Base-by-base conservation (phyloP, 2,888 invertebrate species). In the Gerosis bhagava region DNA sequence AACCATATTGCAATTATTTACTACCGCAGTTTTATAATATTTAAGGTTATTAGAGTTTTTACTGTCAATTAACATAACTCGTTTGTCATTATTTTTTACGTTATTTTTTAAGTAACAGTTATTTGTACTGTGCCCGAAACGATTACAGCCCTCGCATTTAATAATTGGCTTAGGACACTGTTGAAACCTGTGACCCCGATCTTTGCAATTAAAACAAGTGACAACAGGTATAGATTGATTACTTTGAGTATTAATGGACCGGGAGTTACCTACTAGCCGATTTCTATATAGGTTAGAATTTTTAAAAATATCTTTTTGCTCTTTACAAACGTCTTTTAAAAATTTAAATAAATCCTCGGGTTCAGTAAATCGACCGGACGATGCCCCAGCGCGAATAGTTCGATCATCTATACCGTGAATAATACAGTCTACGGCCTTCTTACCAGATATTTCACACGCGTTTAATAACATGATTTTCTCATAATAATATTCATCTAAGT, bases 381-480 rank as follows among this genome's bases (percentile, higher is more conserved):
- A 39, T 5, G 54, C 54, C 28, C 48, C 26, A 5, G 47, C 44
- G 5, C 31, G 36, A 8, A 54, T 43, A 12, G 29, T 50, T n/a
- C 44, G 22, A 32, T 54, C 49, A 11, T 50, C 50, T 7, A 52
- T 40, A 3, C 54, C 42, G 13, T 44, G 41, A 10, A 49, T 51
- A 0, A 53, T 2, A 17, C 53, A 53, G 26, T 55, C 51, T 11
- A 54, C 51, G 1, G 54, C 53, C 10, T 35, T 50, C 21, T 41
- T 49, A 0, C 42, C 46, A 11, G n/a, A 19, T 5, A 54, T 53
- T 1, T 39, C 41, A 29, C 57, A 57, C 1, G 53, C 31, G 40
- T 55, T 53, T 25, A 57, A 34, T n/a, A 53, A 13, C 3, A 44
- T 34, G 34, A 50, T 46, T 47, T 51, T 54, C 7, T 48, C 47